Evolutionary conservation across 2,797 vertebrate species (phyloP).

Genomic region (Anas bernieri): DNA sequence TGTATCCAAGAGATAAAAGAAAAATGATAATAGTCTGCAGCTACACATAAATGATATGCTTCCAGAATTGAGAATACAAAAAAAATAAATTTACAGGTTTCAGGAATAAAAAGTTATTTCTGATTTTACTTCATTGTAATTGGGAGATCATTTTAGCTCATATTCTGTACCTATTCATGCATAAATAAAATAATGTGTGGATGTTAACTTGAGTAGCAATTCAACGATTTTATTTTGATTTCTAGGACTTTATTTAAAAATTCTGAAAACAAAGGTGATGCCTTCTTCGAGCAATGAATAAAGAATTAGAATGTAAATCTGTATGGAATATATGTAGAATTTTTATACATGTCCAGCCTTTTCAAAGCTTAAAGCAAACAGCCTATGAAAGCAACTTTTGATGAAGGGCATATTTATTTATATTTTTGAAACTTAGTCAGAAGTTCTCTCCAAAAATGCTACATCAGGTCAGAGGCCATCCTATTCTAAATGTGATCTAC

Average conservation of each 20-base stretch:
- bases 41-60: background rate
- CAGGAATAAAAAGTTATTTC: background rate
- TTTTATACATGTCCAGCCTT: background rate
- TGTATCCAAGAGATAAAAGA: background rate
- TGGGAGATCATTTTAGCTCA: background rate
- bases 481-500: background rate
- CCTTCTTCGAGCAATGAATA: background rate
- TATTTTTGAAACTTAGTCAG: background rate
- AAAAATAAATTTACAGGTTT: background rate
- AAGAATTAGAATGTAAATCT: background rate
- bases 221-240: background rate
- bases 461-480: background rate
- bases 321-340: background rate
- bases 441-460: background rate
- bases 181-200: background rate
- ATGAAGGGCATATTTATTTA: background rate
- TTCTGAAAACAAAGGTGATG: background rate
- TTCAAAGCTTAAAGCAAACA: background rate
- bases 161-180: background rate
- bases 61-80: background rate
- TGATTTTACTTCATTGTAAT: background rate
- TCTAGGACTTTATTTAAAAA: background rate
- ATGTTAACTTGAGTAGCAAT: background rate
- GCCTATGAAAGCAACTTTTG: background rate
- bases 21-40: background rate